These are phyloP conservation scores for Campoletis sonorensis DNA, from an alignment of 1,140 invertebrate genomes.

Conservation along the genomic window DNA sequence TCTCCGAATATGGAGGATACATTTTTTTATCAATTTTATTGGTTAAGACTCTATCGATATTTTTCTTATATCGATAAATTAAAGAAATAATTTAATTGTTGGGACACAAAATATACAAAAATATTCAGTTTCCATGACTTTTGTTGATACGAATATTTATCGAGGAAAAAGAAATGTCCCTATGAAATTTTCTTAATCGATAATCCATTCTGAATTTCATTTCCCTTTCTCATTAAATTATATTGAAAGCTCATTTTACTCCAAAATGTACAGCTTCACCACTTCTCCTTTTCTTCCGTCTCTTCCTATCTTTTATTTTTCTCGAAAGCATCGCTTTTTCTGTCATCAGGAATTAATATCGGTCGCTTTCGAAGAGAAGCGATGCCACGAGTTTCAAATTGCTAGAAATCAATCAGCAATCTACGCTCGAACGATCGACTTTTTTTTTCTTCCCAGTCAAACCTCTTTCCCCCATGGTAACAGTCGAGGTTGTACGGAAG, in stretches of 20 bases:
- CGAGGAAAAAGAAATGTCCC: too few relatives aligned
- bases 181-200: conserved; percentile 47
- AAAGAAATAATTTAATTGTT: too few relatives aligned
- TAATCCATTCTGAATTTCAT: background rate
- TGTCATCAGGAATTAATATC: conserved; percentile 36
- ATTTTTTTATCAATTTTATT: too few relatives aligned
- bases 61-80: too few relatives aligned
- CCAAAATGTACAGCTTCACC: background rate
- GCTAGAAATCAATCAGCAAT: conserved; percentile 40
- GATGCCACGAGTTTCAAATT: conserved; percentile 23
- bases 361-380: background rate
- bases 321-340: background rate
- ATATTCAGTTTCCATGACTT: too few relatives aligned
- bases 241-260: background rate
- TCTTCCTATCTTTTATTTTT: conserved; percentile 1
- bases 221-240: background rate
- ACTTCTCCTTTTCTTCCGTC: background rate
- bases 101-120: too few relatives aligned
- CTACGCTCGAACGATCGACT: conserved; percentile 4
- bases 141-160: too few relatives aligned
- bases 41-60: too few relatives aligned
- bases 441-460: background rate
- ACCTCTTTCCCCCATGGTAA: background rate
- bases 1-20: background rate
- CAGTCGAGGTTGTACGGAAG: background rate